Evolutionary conservation across 2,888 invertebrate genomes (phyloP), one percentile per base, ranked within the genome.

Genomic region (Heterodera filipjevi): DNA sequence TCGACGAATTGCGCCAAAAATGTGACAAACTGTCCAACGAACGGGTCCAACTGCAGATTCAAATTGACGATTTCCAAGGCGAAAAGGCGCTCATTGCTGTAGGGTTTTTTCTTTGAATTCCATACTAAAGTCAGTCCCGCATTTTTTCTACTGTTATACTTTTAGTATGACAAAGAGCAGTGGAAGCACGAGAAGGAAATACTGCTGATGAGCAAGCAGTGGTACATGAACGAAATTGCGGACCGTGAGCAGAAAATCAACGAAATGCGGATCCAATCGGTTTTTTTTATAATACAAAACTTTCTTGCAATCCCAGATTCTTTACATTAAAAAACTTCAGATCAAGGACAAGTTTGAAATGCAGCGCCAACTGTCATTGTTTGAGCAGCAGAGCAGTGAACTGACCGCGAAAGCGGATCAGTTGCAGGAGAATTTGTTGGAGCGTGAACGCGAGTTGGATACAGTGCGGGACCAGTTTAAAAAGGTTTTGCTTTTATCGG

Each of bases 181-280:
- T 81, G 81, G 81, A 77, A 66, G 19, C 81, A 77, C 30, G 83
- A 83, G 64, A 83, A 83, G 53, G 78, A 84, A 6, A 78, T 83
- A 16, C 76, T 82, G 30, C 64, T 72, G 46, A 76, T 78, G 71
- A 81, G 81, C 64, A 81, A 83, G 72, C 77, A 84, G 66, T 83
- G 83, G 83, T 83, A 74, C 71, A 83, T 83, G 83, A 82, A 85
- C 22, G 87, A 87, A 78, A 79, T 86, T 8, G 75, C 82, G 1
- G 83, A 86, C 22, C 78, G 85, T 3, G 86, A 87, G 76, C 83
- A 80, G 68, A 81, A 80, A 66, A 81, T 87, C 8, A 81, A 85
- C 14, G 76, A 79, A 22, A 73, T 86, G 19, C 46, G 46, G 5
- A 64, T 87, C 16, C 84, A 86, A 72, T 79, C 82, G 71, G 84